phyloP scores from a whole-genome alignment of 2,888 invertebrate genomes.

The Idaea biselata region DNA sequence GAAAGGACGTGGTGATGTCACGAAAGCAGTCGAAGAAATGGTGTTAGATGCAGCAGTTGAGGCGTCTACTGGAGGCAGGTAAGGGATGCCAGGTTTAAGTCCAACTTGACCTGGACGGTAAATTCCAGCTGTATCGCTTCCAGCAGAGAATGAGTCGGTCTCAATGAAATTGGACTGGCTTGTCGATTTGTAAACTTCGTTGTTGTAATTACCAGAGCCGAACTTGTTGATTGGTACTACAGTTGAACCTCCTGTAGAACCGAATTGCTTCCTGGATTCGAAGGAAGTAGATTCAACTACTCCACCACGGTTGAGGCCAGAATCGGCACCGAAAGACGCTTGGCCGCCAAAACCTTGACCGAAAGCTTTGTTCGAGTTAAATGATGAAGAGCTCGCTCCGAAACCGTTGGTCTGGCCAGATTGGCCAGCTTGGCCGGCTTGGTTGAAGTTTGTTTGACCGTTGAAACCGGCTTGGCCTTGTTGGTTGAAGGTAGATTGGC shows the following conservation, averaged over 20 bases:
- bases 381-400: slow-evolving; percentile 19
- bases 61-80: slow-evolving; percentile 65
- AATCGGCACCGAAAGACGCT: slow-evolving; percentile 29
- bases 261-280: slow-evolving; percentile 22
- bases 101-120: slow-evolving; percentile 58
- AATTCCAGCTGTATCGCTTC: slow-evolving; percentile 52
- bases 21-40: slow-evolving; percentile 48
- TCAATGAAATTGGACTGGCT: slow-evolving; percentile 65
- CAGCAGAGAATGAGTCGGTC: slow-evolving; percentile 61
- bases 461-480: slow-evolving; percentile 16
- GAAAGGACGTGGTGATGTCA: slow-evolving; percentile 38
- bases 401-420: slow-evolving; percentile 24
- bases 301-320: slow-evolving; percentile 29
- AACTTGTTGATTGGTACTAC: slow-evolving; percentile 41
- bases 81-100: slow-evolving; percentile 72
- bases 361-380: slow-evolving; percentile 24
- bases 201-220: slow-evolving; percentile 38
- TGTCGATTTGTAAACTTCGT: slow-evolving; percentile 52
- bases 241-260: slow-evolving; percentile 36
- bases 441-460: slow-evolving; percentile 10
- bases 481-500: slow-evolving; percentile 4
- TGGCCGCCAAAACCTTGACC: slow-evolving; percentile 25
- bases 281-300: slow-evolving; percentile 25
- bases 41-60: slow-evolving; percentile 52
- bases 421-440: background rate